A percentile compares a stretch with the other conserved stretches of the same genome.
phyloP scores from a whole-genome alignment of 2,888 invertebrate species.

The Tetragonisca angustula region DNA sequence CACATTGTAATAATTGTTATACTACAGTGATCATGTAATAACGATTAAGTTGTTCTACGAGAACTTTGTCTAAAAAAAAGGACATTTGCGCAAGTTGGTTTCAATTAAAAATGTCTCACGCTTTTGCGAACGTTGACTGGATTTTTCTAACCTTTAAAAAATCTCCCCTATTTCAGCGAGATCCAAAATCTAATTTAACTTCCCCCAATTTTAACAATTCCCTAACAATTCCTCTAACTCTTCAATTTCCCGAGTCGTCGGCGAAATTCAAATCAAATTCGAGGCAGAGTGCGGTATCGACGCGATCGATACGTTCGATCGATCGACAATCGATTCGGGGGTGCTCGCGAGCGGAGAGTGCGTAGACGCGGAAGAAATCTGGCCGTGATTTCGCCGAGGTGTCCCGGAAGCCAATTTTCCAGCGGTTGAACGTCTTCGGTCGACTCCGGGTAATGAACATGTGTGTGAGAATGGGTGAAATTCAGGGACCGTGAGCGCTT shows the following conservation, averaged over 20 bases:
- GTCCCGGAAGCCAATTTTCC: conserved; percentile 37
- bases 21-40: too few relatives aligned
- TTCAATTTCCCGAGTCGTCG: neutral
- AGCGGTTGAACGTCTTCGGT: neutral
- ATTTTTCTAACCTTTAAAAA: too few relatives aligned
- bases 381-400: neutral
- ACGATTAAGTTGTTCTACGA: too few relatives aligned
- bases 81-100: too few relatives aligned
- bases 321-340: neutral
- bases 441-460: neutral
- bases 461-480: conserved; percentile 24
- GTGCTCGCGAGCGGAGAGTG: neutral
- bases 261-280: neutral
- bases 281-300: neutral
- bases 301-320: neutral
- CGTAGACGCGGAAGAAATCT: neutral
- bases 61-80: too few relatives aligned
- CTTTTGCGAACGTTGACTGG: too few relatives aligned
- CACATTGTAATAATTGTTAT: too few relatives aligned
- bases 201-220: too few relatives aligned
- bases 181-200: too few relatives aligned
- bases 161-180: too few relatives aligned
- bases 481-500: conserved; percentile 18
- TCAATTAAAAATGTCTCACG: too few relatives aligned
- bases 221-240: too few relatives aligned